A percentile compares a stretch with the other conserved stretches of the same genome.
Conservation (phyloP, 2,113 vertebrate species). For the Anoplopoma fimbria region DNA sequence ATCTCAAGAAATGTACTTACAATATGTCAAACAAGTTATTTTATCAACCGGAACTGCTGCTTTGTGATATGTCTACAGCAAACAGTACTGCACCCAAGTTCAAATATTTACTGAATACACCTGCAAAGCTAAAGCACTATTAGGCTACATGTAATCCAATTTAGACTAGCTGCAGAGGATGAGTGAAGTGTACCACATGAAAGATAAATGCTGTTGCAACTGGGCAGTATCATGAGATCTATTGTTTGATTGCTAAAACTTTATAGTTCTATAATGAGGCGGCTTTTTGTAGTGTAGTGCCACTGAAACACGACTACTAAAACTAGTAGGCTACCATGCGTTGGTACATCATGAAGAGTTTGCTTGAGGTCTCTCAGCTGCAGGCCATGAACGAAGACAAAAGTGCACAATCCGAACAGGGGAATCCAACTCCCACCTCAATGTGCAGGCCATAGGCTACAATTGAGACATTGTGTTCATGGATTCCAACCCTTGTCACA, state of each 20-base stretch:
- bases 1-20: constrained; percentile 3
- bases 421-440: constrained; percentile 80
- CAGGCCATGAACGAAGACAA: constrained; percentile 56
- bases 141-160: neutral
- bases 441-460: constrained; percentile 72
- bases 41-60: constrained; percentile 68
- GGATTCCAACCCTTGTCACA: constrained; percentile 56
- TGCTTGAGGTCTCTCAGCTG: constrained; percentile 62
- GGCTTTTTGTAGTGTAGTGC: constrained; percentile 4
- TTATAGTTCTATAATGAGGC: neutral
- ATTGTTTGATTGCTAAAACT: neutral
- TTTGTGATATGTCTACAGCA: constrained; percentile 71
- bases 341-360: constrained; percentile 48
- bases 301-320: neutral
- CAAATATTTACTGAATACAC: constrained; percentile 81
- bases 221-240: too few species aligned
- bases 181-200: neutral
- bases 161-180: neutral
- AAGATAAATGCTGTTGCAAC: neutral
- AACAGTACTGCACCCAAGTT: constrained; percentile 78
- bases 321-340: constrained; percentile 19
- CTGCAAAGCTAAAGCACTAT: constrained; percentile 11
- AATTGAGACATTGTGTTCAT: constrained; percentile 74
- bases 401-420: constrained; percentile 63
- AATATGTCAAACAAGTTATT: constrained; percentile 41